phyloP scores from a whole-genome alignment of 2,888 invertebrate genomes.

The Bellardia pandia region DNA sequence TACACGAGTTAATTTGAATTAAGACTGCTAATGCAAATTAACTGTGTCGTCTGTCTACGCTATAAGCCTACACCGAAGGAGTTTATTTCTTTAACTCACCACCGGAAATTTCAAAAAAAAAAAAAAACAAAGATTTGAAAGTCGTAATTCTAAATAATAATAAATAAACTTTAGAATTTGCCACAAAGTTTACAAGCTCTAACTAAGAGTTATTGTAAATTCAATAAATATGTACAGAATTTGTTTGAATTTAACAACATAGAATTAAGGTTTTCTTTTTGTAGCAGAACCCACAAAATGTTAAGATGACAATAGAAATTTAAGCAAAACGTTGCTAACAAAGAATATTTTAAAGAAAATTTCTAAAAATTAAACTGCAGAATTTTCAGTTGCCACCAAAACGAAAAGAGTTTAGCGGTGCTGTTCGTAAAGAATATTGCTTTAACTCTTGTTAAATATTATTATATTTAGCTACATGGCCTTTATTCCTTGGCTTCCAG shows the following conservation, averaged over 20 bases:
- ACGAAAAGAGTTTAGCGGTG: neutral
- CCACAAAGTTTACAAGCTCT: conserved; percentile 11
- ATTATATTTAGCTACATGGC: neutral
- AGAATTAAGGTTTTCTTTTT: no score
- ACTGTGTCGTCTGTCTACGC: no score
- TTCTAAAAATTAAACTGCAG: neutral
- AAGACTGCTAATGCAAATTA: no score
- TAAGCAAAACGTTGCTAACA: no score
- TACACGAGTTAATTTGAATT: no score
- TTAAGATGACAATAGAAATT: neutral
- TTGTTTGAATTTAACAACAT: neutral
- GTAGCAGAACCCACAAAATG: neutral
- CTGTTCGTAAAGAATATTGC: neutral
- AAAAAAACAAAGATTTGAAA: conserved; percentile 28
- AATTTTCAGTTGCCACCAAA: neutral
- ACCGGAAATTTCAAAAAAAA: conserved; percentile 54
- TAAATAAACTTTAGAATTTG: neutral
- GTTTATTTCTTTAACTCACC: conserved; percentile 34
- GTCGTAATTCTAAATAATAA: neutral
- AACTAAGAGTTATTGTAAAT: neutral
- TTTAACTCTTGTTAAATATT: conserved; percentile 23
- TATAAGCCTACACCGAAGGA: no score
- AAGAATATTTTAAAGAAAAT: neutral
- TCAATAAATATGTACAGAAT: neutral
- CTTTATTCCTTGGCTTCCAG: neutral